These are phyloP conservation scores for Neotoxoptera formosana DNA, from an alignment of 1,140 invertebrate genomes.

Conservation along the genomic window DNA sequence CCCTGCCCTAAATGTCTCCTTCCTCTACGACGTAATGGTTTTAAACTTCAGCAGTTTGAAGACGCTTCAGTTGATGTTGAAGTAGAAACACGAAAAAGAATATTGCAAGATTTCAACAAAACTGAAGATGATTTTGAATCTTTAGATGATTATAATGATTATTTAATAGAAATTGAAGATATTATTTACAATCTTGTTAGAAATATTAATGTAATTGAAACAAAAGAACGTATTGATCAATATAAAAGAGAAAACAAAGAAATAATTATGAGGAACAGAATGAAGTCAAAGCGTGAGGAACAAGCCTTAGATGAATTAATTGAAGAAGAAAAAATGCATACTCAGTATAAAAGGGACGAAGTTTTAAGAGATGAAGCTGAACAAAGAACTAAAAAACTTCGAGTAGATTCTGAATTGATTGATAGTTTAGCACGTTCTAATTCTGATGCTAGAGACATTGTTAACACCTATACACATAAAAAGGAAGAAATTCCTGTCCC, in stretches of 20 bases:
- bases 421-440: slow-evolving; percentile 92
- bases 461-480: slow-evolving; percentile 63
- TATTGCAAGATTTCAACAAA: slow-evolving; percentile 91
- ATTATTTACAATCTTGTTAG: slow-evolving; percentile 93
- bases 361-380: slow-evolving; percentile 71
- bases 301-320: slow-evolving; percentile 87
- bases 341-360: slow-evolving; percentile 63
- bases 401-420: slow-evolving; percentile 88
- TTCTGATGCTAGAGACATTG: slow-evolving; percentile 73
- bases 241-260: slow-evolving; percentile 95
- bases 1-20: slow-evolving; percentile 91
- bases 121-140: slow-evolving; percentile 87
- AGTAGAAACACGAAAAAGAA: slow-evolving; percentile 90
- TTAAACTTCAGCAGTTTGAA: slow-evolving; percentile 94
- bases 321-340: slow-evolving; percentile 70
- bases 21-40: slow-evolving; percentile 86
- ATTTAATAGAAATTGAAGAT: slow-evolving; percentile 89
- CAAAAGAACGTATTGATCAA: slow-evolving; percentile 87
- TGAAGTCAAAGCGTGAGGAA: slow-evolving; percentile 68
- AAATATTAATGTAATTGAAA: slow-evolving; percentile 88
- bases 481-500: slow-evolving; percentile 62
- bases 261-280: slow-evolving; percentile 86
- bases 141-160: slow-evolving; percentile 89
- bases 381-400: slow-evolving; percentile 81
- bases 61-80: slow-evolving; percentile 97